A percentile compares a stretch with the other conserved stretches of the same genome.
These are phyloP conservation scores for Temnopleurus reevesii DNA, from an alignment of 53 echinoderm and acorn worm genomes.

Conservation along the genomic window DNA sequence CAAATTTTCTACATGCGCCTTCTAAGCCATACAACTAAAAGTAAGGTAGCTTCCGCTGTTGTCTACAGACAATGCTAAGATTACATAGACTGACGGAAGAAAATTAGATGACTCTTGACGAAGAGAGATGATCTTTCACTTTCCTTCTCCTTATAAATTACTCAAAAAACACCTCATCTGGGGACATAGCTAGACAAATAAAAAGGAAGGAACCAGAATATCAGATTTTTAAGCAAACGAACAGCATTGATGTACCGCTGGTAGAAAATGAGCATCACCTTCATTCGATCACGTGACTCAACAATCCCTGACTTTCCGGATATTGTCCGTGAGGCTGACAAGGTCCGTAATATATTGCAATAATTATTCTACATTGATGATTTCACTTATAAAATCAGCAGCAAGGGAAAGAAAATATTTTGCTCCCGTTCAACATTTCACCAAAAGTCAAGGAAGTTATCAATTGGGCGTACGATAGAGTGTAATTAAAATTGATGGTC, in stretches of 20 bases:
- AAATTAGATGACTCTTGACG: no score
- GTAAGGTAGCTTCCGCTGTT: no score
- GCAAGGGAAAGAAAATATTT: background rate
- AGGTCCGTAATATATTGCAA: background rate
- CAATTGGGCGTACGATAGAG: background rate
- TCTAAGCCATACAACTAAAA: no score
- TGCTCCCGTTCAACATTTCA: background rate
- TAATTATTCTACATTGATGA: background rate
- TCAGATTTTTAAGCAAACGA: background rate
- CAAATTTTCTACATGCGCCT: no score
- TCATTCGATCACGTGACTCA: background rate
- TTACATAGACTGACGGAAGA: no score
- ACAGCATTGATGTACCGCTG: no score
- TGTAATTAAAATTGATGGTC: background rate
- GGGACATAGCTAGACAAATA: background rate
- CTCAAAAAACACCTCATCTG: no score
- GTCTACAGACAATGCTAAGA: no score
- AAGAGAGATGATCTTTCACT: no score
- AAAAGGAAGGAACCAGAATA: background rate
- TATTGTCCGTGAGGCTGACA: background rate
- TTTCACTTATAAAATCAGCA: background rate
- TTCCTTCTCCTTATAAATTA: no score
- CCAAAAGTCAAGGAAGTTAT: background rate
- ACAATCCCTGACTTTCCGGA: background rate
- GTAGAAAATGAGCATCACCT: background rate